phyloP scores from a whole-genome alignment of 2,797 vertebrate genomes.

The Cynodonichthys magdalenae region DNA sequence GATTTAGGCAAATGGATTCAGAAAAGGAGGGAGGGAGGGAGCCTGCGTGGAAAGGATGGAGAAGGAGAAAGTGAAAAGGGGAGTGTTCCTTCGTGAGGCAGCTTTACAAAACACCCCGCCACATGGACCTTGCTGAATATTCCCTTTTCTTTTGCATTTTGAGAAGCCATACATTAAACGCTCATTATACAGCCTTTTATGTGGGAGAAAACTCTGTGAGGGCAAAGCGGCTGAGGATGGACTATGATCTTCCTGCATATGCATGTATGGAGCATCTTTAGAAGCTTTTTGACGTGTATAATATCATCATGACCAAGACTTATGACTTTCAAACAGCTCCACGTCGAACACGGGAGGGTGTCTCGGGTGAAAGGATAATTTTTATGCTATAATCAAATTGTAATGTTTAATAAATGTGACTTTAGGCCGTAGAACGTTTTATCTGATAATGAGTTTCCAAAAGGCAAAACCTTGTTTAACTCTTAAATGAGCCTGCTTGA shows the following conservation, averaged over 20 bases:
- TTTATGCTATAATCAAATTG: constrained; percentile 41
- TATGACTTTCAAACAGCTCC: constrained; percentile 71
- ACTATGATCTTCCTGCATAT: constrained; percentile 77
- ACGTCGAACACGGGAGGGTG: constrained; percentile 47
- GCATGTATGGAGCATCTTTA: constrained; percentile 77
- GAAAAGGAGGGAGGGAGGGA: constrained; percentile 51
- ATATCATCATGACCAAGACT: constrained; percentile 72
- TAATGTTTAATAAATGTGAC: constrained; percentile 48
- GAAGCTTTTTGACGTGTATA: constrained; percentile 64
- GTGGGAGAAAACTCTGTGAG: constrained; percentile 55
- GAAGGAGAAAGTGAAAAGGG: constrained; percentile 72
- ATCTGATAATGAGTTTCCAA: neutral
- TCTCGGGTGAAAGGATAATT: constrained; percentile 43
- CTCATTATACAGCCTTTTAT: constrained; percentile 82
- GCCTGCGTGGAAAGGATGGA: constrained; percentile 58
- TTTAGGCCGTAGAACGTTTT: neutral
- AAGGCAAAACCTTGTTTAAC: neutral
- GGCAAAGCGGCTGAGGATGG: constrained; percentile 53
- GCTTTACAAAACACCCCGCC: constrained; percentile 79
- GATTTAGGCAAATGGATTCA: constrained; percentile 86
- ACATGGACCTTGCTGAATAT: constrained; percentile 83
- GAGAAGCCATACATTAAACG: constrained; percentile 82
- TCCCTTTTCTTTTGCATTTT: constrained; percentile 73
- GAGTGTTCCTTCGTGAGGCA: constrained; percentile 64
- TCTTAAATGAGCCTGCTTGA: neutral